phyloP scores from a whole-genome alignment of 2,888 invertebrate species.

The Fabriciana adippe region DNA sequence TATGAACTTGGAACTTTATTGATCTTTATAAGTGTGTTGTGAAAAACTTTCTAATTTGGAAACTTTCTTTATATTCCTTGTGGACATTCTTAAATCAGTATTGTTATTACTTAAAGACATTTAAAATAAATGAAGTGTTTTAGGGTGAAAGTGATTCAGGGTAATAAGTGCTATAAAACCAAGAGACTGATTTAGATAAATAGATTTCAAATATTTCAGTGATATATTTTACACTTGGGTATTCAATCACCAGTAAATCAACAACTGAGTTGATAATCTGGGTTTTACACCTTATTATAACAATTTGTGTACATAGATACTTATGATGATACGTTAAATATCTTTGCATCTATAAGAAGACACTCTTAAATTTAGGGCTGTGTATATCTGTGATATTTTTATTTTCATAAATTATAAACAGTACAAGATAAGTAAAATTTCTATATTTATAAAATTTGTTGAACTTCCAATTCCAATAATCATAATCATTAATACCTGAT shows the following conservation, averaged over 20 bases:
- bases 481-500: background rate
- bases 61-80: slow-evolving; percentile 39
- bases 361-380: slow-evolving; percentile 21
- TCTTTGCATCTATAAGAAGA: slow-evolving; percentile 3
- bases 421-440: slow-evolving; percentile 8
- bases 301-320: background rate
- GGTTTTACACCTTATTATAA: background rate
- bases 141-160: slow-evolving; percentile 36
- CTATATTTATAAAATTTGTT: slow-evolving; percentile 17
- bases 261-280: slow-evolving; percentile 5
- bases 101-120: slow-evolving; percentile 36
- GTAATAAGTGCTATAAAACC: slow-evolving; percentile 32
- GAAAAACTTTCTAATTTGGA: slow-evolving; percentile 57
- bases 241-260: background rate
- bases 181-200: slow-evolving; percentile 26
- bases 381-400: slow-evolving; percentile 36
- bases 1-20: slow-evolving; percentile 81
- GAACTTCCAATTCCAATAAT: background rate
- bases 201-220: slow-evolving; percentile 13
- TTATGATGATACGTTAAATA: slow-evolving; percentile 3
- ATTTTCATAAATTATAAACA: slow-evolving; percentile 24
- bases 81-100: slow-evolving; percentile 40
- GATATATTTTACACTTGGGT: background rate
- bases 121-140: slow-evolving; percentile 34
- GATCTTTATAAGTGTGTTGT: slow-evolving; percentile 69